phyloP scores from a whole-genome alignment of 2,888 invertebrate genomes.

The Tanypteryx hageni region DNA sequence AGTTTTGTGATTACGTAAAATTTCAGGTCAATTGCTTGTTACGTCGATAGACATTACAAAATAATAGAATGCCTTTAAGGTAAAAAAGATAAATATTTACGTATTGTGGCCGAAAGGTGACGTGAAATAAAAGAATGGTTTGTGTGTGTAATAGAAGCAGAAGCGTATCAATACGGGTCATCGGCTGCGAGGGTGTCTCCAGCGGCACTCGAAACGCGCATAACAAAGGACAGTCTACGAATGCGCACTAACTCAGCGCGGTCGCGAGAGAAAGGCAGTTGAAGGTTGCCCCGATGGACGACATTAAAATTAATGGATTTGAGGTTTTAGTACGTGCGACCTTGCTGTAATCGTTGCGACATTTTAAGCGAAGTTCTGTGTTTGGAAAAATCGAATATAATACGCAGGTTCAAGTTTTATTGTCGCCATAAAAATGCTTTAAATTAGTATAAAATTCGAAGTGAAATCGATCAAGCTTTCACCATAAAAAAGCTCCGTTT shows the following conservation, averaged over 20 bases:
- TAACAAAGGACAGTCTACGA: not conserved
- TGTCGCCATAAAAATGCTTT: too few species aligned
- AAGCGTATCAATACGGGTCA: not conserved
- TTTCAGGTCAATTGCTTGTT: too few species aligned
- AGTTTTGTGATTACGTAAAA: too few species aligned
- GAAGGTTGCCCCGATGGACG: conserved; percentile 6
- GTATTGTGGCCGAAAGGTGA: not conserved
- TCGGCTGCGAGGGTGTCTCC: not conserved
- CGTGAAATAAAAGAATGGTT: not conserved
- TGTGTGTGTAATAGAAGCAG: not conserved
- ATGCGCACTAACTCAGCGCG: not conserved
- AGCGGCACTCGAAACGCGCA: not conserved
- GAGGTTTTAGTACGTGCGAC: not conserved
- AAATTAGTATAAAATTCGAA: too few species aligned
- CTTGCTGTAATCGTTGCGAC: not conserved
- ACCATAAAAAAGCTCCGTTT: too few species aligned
- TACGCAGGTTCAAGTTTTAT: too few species aligned
- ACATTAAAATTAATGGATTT: conserved; percentile 3
- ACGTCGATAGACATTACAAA: too few species aligned
- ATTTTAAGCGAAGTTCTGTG: too few species aligned
- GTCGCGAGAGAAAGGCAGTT: not conserved
- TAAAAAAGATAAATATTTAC: too few species aligned
- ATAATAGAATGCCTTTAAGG: too few species aligned
- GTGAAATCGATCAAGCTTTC: too few species aligned
- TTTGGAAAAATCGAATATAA: too few species aligned